Conservation (phyloP, 2,113 vertebrate genomes). For the Zapus hudsonius region DNA sequence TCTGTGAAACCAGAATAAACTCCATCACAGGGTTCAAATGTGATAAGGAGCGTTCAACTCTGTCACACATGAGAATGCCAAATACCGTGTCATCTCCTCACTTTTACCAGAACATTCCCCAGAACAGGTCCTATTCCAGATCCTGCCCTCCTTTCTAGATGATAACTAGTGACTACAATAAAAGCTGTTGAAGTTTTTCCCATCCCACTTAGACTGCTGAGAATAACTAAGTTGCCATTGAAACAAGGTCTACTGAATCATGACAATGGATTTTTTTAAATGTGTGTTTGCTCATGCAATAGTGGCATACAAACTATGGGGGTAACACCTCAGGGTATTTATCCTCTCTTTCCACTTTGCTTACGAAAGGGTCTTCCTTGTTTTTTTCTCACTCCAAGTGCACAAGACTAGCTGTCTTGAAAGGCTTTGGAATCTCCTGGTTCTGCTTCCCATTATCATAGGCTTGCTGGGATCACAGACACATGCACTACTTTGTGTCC, state of each 20-base stretch:
- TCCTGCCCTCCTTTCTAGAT: neutral
- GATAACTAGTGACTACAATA: neutral
- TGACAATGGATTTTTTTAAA: neutral
- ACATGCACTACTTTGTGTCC: too few species aligned
- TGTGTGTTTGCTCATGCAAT: too few species aligned
- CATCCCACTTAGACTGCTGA: neutral
- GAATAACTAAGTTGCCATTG: conserved; percentile 8
- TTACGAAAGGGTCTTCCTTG: too few species aligned
- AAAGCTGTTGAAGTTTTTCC: neutral
- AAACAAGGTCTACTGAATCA: conserved; percentile 40
- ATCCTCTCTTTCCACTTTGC: too few species aligned
- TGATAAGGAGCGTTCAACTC: conserved; percentile 1
- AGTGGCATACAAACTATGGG: too few species aligned
- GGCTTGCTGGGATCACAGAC: too few species aligned
- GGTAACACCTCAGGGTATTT: too few species aligned
- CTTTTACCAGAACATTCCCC: neutral
- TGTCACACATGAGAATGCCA: neutral
- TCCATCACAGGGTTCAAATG: neutral
- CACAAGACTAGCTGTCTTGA: too few species aligned
- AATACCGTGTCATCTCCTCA: neutral
- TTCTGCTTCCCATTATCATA: too few species aligned
- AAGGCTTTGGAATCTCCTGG: too few species aligned
- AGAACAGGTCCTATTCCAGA: neutral
- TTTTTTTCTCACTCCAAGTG: too few species aligned
- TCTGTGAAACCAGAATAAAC: neutral